Evolutionary conservation across 2,113 vertebrate species (phyloP), one percentile per base, ranked within the genome.

Genomic region (Oncorhynchus clarkii): DNA sequence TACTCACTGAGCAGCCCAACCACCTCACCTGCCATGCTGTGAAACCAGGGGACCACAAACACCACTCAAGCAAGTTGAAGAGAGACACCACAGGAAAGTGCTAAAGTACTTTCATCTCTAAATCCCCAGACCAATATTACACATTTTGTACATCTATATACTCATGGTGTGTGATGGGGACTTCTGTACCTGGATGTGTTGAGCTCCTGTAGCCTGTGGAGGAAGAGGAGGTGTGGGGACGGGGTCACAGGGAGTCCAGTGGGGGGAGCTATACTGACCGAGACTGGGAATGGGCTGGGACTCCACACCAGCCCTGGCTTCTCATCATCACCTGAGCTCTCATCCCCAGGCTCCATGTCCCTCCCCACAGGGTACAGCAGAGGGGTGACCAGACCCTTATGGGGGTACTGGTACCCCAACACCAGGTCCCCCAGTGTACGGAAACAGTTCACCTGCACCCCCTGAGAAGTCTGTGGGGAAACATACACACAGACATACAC

Each of bases 361-460:
- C 85, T 85, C 31, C 77, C 87, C 77, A 95, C 95, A 6, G 95
- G 90, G 75, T 94, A 94, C 54, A 94, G 92, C 78, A 97, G 90
- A 0, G 95, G 90, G 0, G 88, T 92, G 70, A 95, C 94, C 82
- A 97, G 85, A 74, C 96, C 96, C 13, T 95, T 95, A 88, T 94
- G 92, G 22, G 95, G 94, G 62, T 95, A 90, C 86, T 95, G 93
- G 85, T 97, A 96, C 64, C 94, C 94, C 0, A 88, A 54, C 54
- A 97, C 93, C 79, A 97, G 89, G 70, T 96, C 95, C 1, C 88
- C 87, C 48, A 97, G 92, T 0, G 92, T 94, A n/a, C 85, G 91
- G 86, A 96, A 97, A 78, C 93, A 94, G 82, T 95, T 96, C 74
- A 94, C 92, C 86, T 95, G 95, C 75, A 95, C 91, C 59, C 96